Conservation (phyloP, 1,140 invertebrate species). For the Agraylea sexmaculata region DNA sequence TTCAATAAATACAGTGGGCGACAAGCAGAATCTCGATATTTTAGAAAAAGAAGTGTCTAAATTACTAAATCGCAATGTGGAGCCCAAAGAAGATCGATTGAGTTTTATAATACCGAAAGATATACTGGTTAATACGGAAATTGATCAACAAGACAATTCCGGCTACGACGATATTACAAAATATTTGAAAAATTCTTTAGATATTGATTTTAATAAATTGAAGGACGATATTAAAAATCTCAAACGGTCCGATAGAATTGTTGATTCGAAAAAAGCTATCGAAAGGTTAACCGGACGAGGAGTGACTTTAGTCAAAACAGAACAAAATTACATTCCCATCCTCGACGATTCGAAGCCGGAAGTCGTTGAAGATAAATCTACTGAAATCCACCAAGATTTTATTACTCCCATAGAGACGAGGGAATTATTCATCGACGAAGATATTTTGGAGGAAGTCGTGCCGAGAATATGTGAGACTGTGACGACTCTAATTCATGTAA, state of each 20-base stretch:
- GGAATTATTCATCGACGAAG: conserved; percentile 9
- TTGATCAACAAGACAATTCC: conserved; percentile 1
- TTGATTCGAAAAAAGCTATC: too few relatives aligned
- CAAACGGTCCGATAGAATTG: too few relatives aligned
- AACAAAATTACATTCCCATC: too few relatives aligned
- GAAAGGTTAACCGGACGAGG: too few relatives aligned
- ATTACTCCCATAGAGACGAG: conserved; percentile 3
- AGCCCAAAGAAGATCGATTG: too few relatives aligned
- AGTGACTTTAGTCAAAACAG: too few relatives aligned
- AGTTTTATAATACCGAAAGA: too few relatives aligned
- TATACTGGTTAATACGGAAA: conserved; percentile 12
- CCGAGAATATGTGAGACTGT: conserved; percentile 10
- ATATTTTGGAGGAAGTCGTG: conserved; percentile 10
- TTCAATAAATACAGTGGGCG: too few relatives aligned
- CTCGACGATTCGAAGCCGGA: not conserved
- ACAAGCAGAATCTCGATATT: too few relatives aligned
- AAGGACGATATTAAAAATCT: conserved; percentile 13
- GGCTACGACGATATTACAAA: conserved; percentile 14
- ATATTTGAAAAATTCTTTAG: conserved; percentile 13
- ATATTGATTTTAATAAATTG: conserved; percentile 13
- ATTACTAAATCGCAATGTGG: too few relatives aligned
- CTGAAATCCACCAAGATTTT: conserved; percentile 4
- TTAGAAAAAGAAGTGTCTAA: too few relatives aligned
- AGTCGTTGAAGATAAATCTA: not conserved
- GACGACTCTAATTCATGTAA: conserved; percentile 3